Percentiles rank a stretch among this genome's conserved stretches.
Evolutionary conservation across 2,888 invertebrate genomes (phyloP).

Genomic region (Drosophila nr. perissopoda): DNA sequence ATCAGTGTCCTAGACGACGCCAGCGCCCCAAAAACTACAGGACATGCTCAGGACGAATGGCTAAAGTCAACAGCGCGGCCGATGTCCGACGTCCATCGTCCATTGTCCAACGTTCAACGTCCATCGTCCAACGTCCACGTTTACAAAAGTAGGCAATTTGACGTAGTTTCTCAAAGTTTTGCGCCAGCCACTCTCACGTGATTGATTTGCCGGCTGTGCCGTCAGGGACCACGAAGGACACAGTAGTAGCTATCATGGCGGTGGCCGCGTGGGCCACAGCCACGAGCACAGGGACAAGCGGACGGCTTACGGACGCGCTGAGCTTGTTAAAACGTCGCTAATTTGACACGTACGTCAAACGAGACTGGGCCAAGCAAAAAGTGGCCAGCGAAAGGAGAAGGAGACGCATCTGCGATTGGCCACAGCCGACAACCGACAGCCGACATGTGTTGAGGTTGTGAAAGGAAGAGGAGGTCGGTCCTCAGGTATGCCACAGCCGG

Average conservation of each 20-base stretch:
- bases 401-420: constrained; percentile 48
- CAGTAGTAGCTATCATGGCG: constrained; percentile 15
- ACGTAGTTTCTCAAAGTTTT: constrained; percentile 75
- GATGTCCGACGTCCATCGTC: neutral
- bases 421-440: constrained; percentile 2
- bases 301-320: constrained; percentile 59
- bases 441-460: constrained; percentile 19
- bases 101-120: neutral
- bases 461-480: neutral
- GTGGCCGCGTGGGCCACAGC: neutral
- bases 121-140: constrained; percentile 27
- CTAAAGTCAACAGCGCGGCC: constrained; percentile 49
- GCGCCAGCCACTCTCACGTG: constrained; percentile 70
- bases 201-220: constrained; percentile 66
- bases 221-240: constrained; percentile 34
- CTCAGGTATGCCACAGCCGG: constrained; percentile 33
- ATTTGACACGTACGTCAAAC: constrained; percentile 78
- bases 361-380: constrained; percentile 38
- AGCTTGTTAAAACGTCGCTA: constrained; percentile 80
- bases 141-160: constrained; percentile 77
- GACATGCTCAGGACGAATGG: constrained; percentile 35
- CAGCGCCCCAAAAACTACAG: constrained; percentile 44
- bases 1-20: constrained; percentile 57
- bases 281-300: constrained; percentile 15
- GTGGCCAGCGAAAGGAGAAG: constrained; percentile 23